Percentiles rank a stretch among this genome's conserved stretches.
These are phyloP conservation scores for Brachymystax lenok DNA, from an alignment of 2,797 vertebrate species.

Conservation along the genomic window DNA sequence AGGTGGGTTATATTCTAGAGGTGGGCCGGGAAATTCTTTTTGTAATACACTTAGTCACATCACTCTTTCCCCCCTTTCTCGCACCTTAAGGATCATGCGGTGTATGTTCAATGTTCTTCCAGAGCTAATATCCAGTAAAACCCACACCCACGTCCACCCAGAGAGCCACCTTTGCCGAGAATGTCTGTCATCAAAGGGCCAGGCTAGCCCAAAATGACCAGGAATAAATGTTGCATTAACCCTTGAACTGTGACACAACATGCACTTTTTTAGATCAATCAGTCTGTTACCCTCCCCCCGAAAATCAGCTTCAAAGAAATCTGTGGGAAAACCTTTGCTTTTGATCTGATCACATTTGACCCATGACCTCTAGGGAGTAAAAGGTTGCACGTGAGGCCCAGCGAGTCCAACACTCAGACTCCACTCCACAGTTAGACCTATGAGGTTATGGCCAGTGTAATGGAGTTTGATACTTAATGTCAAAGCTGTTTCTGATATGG, in stretches of 20 bases:
- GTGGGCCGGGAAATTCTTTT: conserved; percentile 19
- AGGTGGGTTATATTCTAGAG: conserved; percentile 8
- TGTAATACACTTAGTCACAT: conserved; percentile 16
- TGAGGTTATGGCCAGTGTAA: conserved; percentile 34
- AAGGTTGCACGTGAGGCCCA: conserved; percentile 18
- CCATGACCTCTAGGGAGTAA: conserved; percentile 28
- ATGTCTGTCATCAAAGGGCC: not conserved
- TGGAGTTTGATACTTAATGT: conserved; percentile 33
- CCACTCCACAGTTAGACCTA: conserved; percentile 28
- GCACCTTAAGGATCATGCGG: not conserved
- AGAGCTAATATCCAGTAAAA: not conserved
- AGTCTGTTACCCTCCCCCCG: not conserved
- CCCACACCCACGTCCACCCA: not conserved
- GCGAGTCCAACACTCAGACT: conserved; percentile 24
- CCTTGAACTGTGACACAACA: conserved; percentile 8
- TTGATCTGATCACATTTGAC: conserved; percentile 36
- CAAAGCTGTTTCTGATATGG: conserved; percentile 40
- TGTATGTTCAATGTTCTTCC: not conserved
- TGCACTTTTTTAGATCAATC: not conserved
- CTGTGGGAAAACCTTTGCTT: conserved; percentile 33
- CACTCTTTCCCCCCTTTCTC: not conserved
- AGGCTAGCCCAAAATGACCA: conserved; percentile 3
- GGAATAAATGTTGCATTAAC: not conserved
- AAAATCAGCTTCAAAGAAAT: conserved; percentile 27
- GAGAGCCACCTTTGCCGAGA: not conserved